Evolutionary conservation across 2,888 invertebrate species (phyloP), one percentile per base, ranked within the genome.

Genomic region (Apamea crenata): DNA sequence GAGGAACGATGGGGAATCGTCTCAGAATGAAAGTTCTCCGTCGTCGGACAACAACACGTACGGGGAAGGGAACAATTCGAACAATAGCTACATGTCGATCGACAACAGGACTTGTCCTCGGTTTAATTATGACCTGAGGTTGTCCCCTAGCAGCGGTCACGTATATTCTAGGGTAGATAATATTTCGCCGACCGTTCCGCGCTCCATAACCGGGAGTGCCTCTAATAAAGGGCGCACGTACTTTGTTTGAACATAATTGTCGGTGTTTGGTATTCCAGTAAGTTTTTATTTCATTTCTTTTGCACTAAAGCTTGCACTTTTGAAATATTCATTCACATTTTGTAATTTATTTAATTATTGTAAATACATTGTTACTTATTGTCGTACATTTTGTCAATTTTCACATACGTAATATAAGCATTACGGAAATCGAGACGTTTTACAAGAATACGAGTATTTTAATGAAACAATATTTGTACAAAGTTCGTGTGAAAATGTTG

Each of bases 31-130:
- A 97, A 97, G 95, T 96, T 97, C 94, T 94, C 97, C 95, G 90
- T 97, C 97, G 74, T 96, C 96, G 36, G 96, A 96, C 89, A 95
- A 95, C 92, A 97, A 97, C 93, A 97, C 97, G 93, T 97, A 97
- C 92, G 97, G 97, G 90, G 97, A 97, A 93, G 97, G 97, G 90
- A 97, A 97, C 91, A 97, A 97, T 93, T 96, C 97, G 91, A 97
- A 97, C 94, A 98, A 98, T 94, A 98, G 97, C 96, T 98, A 98
- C 95, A 97, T 98, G 95, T 97, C 97, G 86, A 98, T 98, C 90
- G 98, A 98, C 92, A 96, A 96, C 93, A 96, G 96, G 91, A 94
- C 94, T 92, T 96, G 96, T 95, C 95, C 96, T 92, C 96, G 97
- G 93, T 96, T 96, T 96, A 97, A 97, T 97, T 96, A 96, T 95